Conservation (phyloP, 2,113 vertebrate species). For the Cryptotis parvus region DNA sequence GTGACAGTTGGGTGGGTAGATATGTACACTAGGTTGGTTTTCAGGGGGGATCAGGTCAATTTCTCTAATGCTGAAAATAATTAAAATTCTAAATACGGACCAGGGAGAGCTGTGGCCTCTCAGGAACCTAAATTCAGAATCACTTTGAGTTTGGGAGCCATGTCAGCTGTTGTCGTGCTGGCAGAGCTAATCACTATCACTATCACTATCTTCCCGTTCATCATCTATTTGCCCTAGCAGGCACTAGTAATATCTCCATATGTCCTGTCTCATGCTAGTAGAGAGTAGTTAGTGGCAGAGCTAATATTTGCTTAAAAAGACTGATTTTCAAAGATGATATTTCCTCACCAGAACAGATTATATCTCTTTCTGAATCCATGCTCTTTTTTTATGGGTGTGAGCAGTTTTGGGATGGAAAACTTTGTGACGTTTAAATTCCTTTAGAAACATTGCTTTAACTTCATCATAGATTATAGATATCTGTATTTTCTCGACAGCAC, state of each 20-base stretch:
- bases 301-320: no score
- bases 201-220: no score
- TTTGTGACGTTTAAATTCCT: neutral
- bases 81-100: neutral
- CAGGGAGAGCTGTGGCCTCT: neutral
- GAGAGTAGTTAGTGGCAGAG: no score
- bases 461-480: neutral
- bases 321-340: neutral
- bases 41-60: neutral
- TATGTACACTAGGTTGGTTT: neutral
- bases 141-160: neutral
- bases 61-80: neutral
- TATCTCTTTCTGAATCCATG: neutral
- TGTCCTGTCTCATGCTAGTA: no score
- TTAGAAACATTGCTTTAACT: neutral
- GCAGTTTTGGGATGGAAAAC: constrained; percentile 3
- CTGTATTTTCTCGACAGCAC: neutral
- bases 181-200: no score
- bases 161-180: neutral
- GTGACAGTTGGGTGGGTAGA: neutral
- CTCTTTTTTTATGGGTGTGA: neutral
- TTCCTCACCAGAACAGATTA: constrained; percentile 8
- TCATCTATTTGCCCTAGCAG: no score
- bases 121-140: neutral
- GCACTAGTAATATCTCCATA: no score